A percentile compares a stretch with the other conserved stretches of the same genome.
These are phyloP conservation scores for Neoniphon sammara DNA, from an alignment of 2,797 vertebrate species.

Conservation along the genomic window DNA sequence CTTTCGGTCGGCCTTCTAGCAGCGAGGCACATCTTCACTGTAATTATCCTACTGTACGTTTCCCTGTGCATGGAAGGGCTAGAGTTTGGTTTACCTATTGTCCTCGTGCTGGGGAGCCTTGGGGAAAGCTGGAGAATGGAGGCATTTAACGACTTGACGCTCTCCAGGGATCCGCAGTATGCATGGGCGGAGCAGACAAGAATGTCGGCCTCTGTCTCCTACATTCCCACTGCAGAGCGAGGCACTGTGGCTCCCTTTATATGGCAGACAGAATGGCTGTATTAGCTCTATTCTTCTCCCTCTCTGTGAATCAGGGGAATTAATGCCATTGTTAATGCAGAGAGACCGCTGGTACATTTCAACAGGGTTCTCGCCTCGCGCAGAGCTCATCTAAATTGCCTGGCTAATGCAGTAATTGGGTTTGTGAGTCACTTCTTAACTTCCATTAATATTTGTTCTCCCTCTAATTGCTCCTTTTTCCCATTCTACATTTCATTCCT, in stretches of 20 bases:
- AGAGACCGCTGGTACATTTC: slow-evolving; percentile 87
- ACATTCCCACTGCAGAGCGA: slow-evolving; percentile 74
- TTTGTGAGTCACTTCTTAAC: slow-evolving; percentile 87
- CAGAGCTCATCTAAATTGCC: slow-evolving; percentile 86
- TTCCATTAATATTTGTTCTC: slow-evolving; percentile 84
- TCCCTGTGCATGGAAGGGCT: slow-evolving; percentile 42
- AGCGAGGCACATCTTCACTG: slow-evolving; percentile 38
- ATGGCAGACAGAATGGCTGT: slow-evolving; percentile 80
- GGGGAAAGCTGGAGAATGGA: slow-evolving; percentile 62
- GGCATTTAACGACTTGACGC: slow-evolving; percentile 78
- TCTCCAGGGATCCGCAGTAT: slow-evolving; percentile 79
- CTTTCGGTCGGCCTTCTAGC: slow-evolving; percentile 54
- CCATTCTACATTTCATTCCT: slow-evolving; percentile 73
- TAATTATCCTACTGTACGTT: slow-evolving; percentile 63
- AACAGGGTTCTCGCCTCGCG: slow-evolving; percentile 85
- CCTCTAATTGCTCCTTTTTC: slow-evolving; percentile 77
- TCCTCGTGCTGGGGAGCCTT: slow-evolving; percentile 47
- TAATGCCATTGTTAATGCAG: slow-evolving; percentile 80
- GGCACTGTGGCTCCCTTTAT: slow-evolving; percentile 77
- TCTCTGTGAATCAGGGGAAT: slow-evolving; percentile 71
- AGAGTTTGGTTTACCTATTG: slow-evolving; percentile 56
- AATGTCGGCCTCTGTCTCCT: slow-evolving; percentile 71
- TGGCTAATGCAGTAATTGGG: slow-evolving; percentile 89
- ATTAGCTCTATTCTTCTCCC: slow-evolving; percentile 79
- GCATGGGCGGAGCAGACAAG: slow-evolving; percentile 71